Percentiles rank a stretch among this genome's conserved stretches.
Conservation (phyloP, 1,140 invertebrate genomes). For the Leptoteleia sp. region DNA sequence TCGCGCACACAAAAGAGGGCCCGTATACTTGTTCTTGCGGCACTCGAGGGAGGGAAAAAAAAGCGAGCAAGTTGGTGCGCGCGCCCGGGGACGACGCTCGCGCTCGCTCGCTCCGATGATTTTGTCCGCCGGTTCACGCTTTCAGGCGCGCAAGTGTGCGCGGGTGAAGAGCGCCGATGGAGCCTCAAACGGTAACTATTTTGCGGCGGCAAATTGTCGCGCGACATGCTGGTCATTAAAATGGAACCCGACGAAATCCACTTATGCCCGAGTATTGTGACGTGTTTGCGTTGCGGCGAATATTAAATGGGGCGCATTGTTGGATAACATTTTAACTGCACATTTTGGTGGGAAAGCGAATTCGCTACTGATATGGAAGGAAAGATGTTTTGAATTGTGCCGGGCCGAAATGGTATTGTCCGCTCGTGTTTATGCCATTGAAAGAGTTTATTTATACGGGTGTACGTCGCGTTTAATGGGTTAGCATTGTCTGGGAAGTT, state of each 20-base stretch:
- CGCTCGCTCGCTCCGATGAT: constrained; percentile 26
- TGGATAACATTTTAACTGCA: too few species aligned
- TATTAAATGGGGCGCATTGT: too few species aligned
- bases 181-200: constrained; percentile 42
- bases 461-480: constrained; percentile 49
- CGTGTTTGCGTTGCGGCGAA: constrained; percentile 50
- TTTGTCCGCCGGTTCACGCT: constrained; percentile 52
- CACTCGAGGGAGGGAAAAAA: constrained; percentile 69
- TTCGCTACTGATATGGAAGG: too few species aligned
- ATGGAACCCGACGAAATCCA: constrained; percentile 25
- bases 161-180: constrained; percentile 46
- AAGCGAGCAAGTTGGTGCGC: constrained; percentile 39
- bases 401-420: constrained; percentile 36
- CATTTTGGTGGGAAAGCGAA: too few species aligned
- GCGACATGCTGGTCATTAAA: constrained; percentile 66
- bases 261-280: constrained; percentile 33
- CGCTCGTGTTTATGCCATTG: constrained; percentile 46
- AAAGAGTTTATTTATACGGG: constrained; percentile 59
- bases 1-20: constrained; percentile 70
- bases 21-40: constrained; percentile 75
- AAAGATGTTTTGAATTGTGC: too few species aligned
- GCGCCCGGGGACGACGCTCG: constrained; percentile 31
- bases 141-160: constrained; percentile 40
- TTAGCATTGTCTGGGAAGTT: constrained; percentile 36
- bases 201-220: constrained; percentile 54